Percentiles rank a stretch among this genome's conserved stretches.
These are phyloP conservation scores for Hirtodrosophila histrioides DNA, from an alignment of 2,888 invertebrate genomes.

Conservation along the genomic window DNA sequence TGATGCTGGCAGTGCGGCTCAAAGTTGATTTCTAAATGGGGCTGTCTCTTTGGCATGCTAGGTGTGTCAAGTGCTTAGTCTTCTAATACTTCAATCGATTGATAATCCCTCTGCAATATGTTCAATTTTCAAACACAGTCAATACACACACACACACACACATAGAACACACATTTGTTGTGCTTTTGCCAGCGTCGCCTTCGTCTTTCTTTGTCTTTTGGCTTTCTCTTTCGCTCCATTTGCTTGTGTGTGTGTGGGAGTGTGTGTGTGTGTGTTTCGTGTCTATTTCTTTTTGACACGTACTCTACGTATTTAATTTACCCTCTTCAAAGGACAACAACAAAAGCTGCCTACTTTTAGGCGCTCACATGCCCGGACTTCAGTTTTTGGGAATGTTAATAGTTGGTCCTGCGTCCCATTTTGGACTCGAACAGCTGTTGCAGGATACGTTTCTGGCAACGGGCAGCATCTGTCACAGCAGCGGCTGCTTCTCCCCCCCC, in stretches of 20 bases:
- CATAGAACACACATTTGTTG: conserved; percentile 21
- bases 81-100: conserved; percentile 47
- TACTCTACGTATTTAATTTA: conserved; percentile 49
- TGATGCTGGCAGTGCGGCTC: no score
- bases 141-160: conserved; percentile 10
- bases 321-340: conserved; percentile 37
- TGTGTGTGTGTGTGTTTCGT: conserved; percentile 7
- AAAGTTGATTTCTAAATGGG: not conserved
- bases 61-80: conserved; percentile 44
- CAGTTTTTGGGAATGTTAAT: conserved; percentile 17
- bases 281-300: conserved; percentile 41
- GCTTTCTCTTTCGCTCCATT: conserved; percentile 5
- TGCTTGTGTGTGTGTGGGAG: conserved; percentile 1
- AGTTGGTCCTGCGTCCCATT: conserved; percentile 18
- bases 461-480: conserved; percentile 45
- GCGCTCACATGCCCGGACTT: conserved; percentile 21
- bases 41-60: conserved; percentile 16
- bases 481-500: not conserved
- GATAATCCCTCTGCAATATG: conserved; percentile 57
- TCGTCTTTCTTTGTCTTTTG: conserved; percentile 19
- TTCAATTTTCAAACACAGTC: conserved; percentile 42
- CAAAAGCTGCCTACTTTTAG: conserved; percentile 28
- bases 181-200: conserved; percentile 33
- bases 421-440: conserved; percentile 46
- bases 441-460: conserved; percentile 15